Percentiles rank a stretch among this genome's conserved stretches.
phyloP scores from a whole-genome alignment of 2,113 vertebrate genomes.

The Cyanoramphus novaezelandiae region DNA sequence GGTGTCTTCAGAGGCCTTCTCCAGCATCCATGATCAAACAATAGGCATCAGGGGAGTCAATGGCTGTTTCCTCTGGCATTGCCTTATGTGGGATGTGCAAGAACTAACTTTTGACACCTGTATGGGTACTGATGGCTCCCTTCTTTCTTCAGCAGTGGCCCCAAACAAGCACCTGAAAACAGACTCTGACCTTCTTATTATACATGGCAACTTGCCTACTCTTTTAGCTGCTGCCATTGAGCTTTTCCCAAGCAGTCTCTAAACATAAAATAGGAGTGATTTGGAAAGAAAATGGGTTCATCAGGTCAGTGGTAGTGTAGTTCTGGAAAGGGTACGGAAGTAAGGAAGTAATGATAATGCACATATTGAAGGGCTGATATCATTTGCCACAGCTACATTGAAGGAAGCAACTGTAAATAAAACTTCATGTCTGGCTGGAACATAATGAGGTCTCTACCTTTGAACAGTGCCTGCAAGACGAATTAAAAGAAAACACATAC shows the following conservation, averaged over 20 bases:
- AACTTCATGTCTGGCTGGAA: constrained; percentile 31
- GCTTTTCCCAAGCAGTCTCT: constrained; percentile 33
- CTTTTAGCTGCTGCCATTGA: background rate
- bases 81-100: fast-evolving
- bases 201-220: background rate
- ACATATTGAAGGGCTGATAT: background rate
- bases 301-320: constrained; percentile 32
- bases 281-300: constrained; percentile 55
- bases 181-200: constrained; percentile 14
- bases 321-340: constrained; percentile 42
- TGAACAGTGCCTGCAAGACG: constrained; percentile 33
- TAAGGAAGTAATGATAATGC: constrained; percentile 38
- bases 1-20: background rate
- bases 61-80: background rate
- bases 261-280: constrained; percentile 15
- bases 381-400: background rate
- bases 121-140: background rate
- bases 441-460: constrained; percentile 34
- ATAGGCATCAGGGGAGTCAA: background rate
- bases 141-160: background rate
- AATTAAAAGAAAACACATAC: constrained; percentile 44
- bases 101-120: background rate
- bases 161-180: background rate
- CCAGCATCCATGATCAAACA: background rate
- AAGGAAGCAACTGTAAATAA: constrained; percentile 57